Base-by-base conservation (phyloP, 1,140 invertebrate species). In the Cyclina sinensis region DNA sequence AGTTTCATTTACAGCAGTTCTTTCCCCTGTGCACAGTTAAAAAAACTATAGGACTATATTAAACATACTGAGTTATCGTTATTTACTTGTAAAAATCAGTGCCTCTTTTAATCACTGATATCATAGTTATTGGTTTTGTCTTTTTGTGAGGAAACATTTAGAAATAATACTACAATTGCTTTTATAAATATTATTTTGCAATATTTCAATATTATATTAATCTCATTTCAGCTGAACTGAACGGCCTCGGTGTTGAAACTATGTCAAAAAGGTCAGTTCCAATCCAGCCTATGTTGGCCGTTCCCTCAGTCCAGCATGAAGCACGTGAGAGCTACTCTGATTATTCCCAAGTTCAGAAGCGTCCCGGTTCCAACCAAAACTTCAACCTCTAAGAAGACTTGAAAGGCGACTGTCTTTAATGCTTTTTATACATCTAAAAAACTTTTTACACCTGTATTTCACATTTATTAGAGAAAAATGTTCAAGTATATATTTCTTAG, bases 201-300 rank as follows among this genome's bases (percentile, higher is more conserved):
- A 27, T 78, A 11, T 48, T 78, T 54, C 7, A 59, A 46, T 30
- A 57, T 57, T 35, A 57, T 80, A 16, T 57, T 16, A 59, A 14
- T 87, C 57, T 39, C 18, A 83, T 90, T 92, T 12, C 90, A 94
- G 94, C 93, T 74, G 94, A 94, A 74, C 76, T 94, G 85, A 94
- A 94, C 83, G 93, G 91, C 24, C 92, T 91, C 82, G 91, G 89
- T 46, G 81, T 46, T 24, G 94, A 94, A 30, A 93, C 93, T 0
- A 87, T 93, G 89, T 93, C 93, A 9, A 94, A 93, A 83, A 88
- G 91, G 43, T 93, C 93, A 0, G 89, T 93, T 12, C 91, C 92
- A 0, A 94, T 94, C 68, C 92, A 93, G 37, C 94, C 94, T 0
- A 82, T 94, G 51, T 86, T 94, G 9, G 91, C 93, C 0, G 93